Conservation (phyloP, 2,113 vertebrate species). For the Eptatretus burgeri region DNA sequence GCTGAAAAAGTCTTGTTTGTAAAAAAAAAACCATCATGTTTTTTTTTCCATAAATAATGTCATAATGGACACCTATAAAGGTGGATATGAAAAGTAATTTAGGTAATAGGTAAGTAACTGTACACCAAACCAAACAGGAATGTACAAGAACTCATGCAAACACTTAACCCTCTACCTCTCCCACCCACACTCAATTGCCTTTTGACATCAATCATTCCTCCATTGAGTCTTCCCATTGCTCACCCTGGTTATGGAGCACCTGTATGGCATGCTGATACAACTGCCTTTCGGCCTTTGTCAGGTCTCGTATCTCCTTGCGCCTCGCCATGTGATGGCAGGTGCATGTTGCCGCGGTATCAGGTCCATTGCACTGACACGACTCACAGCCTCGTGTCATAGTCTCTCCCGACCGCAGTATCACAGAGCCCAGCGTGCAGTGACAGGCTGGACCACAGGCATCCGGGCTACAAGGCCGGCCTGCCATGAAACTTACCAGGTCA, state of each 20-base stretch:
- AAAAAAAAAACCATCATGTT: no score
- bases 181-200: neutral
- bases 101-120: neutral
- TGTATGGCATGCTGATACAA: conserved; percentile 13
- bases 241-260: conserved; percentile 10
- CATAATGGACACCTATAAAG: neutral
- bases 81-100: neutral
- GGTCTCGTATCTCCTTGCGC: conserved; percentile 16
- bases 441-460: conserved; percentile 10
- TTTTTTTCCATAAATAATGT: no score
- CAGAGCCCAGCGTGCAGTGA: conserved; percentile 10
- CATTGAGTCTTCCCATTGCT: neutral
- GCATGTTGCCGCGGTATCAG: conserved; percentile 11
- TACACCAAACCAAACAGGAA: no score
- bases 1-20: no score
- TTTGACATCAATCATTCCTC: neutral
- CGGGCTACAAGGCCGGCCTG: conserved; percentile 11
- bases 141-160: neutral
- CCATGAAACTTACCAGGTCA: conserved; percentile 14
- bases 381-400: conserved; percentile 11
- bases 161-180: no score
- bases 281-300: conserved; percentile 12
- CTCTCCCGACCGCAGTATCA: conserved; percentile 10
- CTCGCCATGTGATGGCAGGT: conserved; percentile 12
- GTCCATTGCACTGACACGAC: conserved; percentile 11